Percentiles rank a stretch among this genome's conserved stretches.
phyloP scores from a whole-genome alignment of 2,888 invertebrate genomes.

The Volucella zonaria region DNA sequence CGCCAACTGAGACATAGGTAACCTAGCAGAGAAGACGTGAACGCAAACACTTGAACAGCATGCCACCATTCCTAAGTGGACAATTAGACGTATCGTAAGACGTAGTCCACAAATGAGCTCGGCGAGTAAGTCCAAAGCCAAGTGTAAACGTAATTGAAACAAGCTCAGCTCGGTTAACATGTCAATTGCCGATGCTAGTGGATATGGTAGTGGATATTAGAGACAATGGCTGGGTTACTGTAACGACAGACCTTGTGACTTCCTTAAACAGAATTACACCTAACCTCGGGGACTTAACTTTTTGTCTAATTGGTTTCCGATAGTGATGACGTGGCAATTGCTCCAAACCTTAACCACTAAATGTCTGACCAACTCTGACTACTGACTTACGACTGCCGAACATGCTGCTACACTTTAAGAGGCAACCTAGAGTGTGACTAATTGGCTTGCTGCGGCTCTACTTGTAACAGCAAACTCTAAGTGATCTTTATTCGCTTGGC shows the following conservation, averaged over 20 bases:
- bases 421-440: conserved; percentile 65
- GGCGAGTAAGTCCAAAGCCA: conserved; percentile 69
- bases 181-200: conserved; percentile 46
- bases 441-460: conserved; percentile 53
- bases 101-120: conserved; percentile 23
- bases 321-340: conserved; percentile 65
- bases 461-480: conserved; percentile 24
- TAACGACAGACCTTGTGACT: conserved; percentile 66
- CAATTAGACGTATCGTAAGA: conserved; percentile 46
- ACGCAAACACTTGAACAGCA: background rate
- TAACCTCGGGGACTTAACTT: conserved; percentile 63
- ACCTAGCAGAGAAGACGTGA: conserved; percentile 10
- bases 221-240: conserved; percentile 46
- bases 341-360: conserved; percentile 15
- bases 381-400: too few relatives aligned
- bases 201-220: background rate
- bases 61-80: conserved; percentile 41
- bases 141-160: conserved; percentile 67
- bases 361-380: conserved; percentile 7
- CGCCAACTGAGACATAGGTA: background rate
- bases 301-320: conserved; percentile 72
- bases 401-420: conserved; percentile 56
- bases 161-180: conserved; percentile 38
- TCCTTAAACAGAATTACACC: conserved; percentile 67
- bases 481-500: conserved; percentile 64